phyloP scores from a whole-genome alignment of 1,140 invertebrate species.

The Achroia grisella region DNA sequence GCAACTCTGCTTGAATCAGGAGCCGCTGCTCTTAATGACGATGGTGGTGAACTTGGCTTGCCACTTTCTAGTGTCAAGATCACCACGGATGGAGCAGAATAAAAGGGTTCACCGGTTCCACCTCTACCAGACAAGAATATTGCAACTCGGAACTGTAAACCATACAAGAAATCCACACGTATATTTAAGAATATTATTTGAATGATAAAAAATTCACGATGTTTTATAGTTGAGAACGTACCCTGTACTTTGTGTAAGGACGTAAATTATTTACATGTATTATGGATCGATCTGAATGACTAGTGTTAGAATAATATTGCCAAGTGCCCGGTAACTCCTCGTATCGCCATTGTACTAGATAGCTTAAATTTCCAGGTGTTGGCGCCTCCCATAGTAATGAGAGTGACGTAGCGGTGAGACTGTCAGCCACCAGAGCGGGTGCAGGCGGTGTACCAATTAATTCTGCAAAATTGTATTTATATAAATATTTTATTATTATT shows the following conservation, averaged over 20 bases:
- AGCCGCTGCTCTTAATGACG: conserved; percentile 83
- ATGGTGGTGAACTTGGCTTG: conserved; percentile 81
- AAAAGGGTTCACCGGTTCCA: conserved; percentile 80
- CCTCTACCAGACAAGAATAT: conserved; percentile 78
- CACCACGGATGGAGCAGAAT: conserved; percentile 85
- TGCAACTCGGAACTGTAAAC: conserved; percentile 87
- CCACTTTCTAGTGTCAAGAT: conserved; percentile 86
- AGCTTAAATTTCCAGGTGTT: conserved; percentile 76
- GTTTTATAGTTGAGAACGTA: conserved; percentile 55
- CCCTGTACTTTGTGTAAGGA: conserved; percentile 92
- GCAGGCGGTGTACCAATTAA: conserved; percentile 80
- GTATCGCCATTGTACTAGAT: conserved; percentile 85
- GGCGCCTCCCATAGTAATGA: conserved; percentile 84
- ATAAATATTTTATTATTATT: not conserved
- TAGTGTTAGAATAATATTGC: conserved; percentile 83
- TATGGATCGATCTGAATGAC: conserved; percentile 80
- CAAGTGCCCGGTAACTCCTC: conserved; percentile 80
- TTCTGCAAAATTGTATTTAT: conserved; percentile 74
- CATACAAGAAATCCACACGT: not conserved
- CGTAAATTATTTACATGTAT: conserved; percentile 82
- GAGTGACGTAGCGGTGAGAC: conserved; percentile 83
- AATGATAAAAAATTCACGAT: no score
- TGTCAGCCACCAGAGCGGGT: conserved; percentile 84
- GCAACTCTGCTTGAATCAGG: conserved; percentile 89
- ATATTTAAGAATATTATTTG: no score